Evolutionary conservation across 2,113 vertebrate genomes (phyloP), one percentile per base, ranked within the genome.

Genomic region (Poeciliopsis turrubarensis): DNA sequence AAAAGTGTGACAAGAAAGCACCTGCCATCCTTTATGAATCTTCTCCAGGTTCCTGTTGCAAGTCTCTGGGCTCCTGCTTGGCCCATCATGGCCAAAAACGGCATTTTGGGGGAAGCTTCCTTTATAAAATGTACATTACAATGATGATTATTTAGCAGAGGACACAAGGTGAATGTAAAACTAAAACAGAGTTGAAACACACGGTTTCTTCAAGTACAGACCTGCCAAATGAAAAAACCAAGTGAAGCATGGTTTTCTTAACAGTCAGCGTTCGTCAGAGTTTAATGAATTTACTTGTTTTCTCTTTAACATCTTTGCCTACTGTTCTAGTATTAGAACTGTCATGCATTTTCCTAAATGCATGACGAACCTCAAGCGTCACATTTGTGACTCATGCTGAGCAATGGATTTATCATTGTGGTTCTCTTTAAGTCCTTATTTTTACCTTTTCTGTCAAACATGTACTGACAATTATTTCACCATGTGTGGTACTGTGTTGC

Each of bases 71-170:
- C 62, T 75, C 81, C 90, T 44, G 60, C 63, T 72, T 60, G 78
- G 68, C 78, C 65, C 10, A 72, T 14, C 4, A 19, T n/a, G 27
- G 62, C 79, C 65, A 75, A 47, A 78, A 10, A 78, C 61, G 80
- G 75, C 90, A 92, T 92, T 29, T 26, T 30, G 25, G 64, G 17
- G 65, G 26, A 37, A 12, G 32, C 64, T 65, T 77, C 74, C 64
- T 86, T 68, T 67, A 85, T 72, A 70, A 71, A 83, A 70, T 82
- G 81, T 39, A 37, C 84, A 79, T 34, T 3, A 75, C 6, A 82
- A 74, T 30, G 85, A 77, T 15, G 64, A 62, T 26, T 65, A 5
- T 44, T 3, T 11, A n/a, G n/a, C 14, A 30, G 7, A 67, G 25
- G 25, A n/a, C 3, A 11, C 1, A 31, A 27, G 4, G 27, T 64